Percentiles rank a stretch among this genome's conserved stretches.
These are phyloP conservation scores for Phocoena sinus DNA, from an alignment of 2,113 vertebrate genomes.

Conservation along the genomic window DNA sequence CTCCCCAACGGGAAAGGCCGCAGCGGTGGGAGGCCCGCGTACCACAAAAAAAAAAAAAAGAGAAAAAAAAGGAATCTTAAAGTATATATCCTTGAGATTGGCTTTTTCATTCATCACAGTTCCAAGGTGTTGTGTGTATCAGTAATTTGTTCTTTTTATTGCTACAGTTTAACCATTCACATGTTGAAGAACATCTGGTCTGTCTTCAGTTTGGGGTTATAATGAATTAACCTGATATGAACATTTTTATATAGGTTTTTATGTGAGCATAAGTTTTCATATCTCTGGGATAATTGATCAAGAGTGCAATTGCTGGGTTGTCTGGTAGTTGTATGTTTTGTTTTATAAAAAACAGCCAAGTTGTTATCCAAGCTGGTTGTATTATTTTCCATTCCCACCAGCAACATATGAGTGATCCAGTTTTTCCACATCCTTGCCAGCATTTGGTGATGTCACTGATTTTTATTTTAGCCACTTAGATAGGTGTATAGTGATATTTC, in stretches of 20 bases:
- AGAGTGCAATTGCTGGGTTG: background rate
- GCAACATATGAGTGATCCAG: background rate
- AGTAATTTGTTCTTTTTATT: background rate
- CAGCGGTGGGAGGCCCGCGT: too few species aligned
- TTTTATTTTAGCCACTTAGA: background rate
- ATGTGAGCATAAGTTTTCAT: background rate
- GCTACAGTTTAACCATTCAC: background rate
- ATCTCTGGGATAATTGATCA: background rate
- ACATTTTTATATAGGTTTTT: background rate
- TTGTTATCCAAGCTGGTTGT: background rate
- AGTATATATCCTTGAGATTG: background rate
- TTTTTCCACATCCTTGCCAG: background rate
- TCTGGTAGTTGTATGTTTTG: background rate
- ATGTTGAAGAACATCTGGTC: background rate
- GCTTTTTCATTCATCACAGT: background rate
- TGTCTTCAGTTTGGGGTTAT: background rate
- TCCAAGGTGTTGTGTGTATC: background rate
- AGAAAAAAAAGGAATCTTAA: background rate
- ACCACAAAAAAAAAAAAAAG: background rate
- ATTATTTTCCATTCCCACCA: background rate
- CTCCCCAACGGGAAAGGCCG: too few species aligned
- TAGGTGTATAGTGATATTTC: background rate
- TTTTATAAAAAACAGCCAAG: constrained; percentile 4
- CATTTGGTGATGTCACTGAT: background rate
- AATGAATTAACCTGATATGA: background rate